Conservation (phyloP, 2,888 invertebrate species). For the Cantharis rufa region DNA sequence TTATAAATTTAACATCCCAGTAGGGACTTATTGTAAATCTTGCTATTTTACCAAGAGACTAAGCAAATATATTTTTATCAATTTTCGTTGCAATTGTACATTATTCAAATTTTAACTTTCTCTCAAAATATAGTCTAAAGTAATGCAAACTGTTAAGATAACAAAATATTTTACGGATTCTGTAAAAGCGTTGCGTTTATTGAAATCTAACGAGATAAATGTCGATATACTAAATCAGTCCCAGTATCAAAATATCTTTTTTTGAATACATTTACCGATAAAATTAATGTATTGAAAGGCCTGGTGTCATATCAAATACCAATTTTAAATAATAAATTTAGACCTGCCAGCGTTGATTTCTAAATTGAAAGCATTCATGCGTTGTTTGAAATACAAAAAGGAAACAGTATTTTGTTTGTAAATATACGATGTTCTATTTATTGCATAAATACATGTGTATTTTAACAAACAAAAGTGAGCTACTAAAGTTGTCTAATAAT, state of each 20-base stretch:
- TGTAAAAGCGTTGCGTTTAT: background rate
- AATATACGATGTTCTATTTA: conserved; percentile 28
- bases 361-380: conserved; percentile 37
- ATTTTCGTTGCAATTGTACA: too few relatives aligned
- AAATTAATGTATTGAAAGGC: conserved; percentile 32
- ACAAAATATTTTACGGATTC: background rate
- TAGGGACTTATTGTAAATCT: too few relatives aligned
- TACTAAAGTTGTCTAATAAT: background rate
- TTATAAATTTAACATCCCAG: too few relatives aligned
- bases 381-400: conserved; percentile 35
- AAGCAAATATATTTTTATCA: too few relatives aligned
- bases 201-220: background rate
- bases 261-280: conserved; percentile 20
- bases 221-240: background rate
- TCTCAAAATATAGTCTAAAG: background rate
- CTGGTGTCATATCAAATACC: conserved; percentile 34
- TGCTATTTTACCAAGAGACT: too few relatives aligned
- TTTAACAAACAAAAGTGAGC: background rate
- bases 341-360: conserved; percentile 32
- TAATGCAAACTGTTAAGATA: background rate
- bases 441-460: conserved; percentile 23
- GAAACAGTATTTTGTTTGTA: conserved; percentile 38
- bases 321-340: conserved; percentile 37
- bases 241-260: conserved; percentile 7
- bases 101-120: background rate